phyloP scores from a whole-genome alignment of 2,797 vertebrate genomes.

The Threskiornis aethiopicus region DNA sequence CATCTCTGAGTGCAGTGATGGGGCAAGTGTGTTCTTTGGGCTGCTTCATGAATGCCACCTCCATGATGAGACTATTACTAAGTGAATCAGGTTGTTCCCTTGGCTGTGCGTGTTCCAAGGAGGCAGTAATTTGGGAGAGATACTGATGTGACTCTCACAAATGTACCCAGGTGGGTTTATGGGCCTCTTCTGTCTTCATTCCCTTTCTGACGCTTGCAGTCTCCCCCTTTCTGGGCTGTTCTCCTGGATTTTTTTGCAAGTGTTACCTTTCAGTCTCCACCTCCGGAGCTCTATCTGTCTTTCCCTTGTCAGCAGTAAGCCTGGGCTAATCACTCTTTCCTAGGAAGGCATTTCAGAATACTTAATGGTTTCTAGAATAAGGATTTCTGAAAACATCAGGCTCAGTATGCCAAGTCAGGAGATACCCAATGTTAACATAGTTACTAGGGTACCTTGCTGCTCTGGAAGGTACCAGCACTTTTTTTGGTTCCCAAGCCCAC shows the following conservation, averaged over 20 bases:
- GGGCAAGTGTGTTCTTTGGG: neutral
- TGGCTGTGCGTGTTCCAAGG: neutral
- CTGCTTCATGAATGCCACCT: neutral
- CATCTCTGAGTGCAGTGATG: neutral
- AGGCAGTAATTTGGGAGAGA: neutral
- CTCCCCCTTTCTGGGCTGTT: neutral
- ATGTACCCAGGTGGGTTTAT: neutral
- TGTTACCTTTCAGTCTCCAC: conserved; percentile 5
- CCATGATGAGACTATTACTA: neutral
- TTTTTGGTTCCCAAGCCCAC: neutral
- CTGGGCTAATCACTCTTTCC: conserved; percentile 32
- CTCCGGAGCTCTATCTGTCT: conserved; percentile 12
- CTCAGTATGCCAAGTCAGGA: neutral
- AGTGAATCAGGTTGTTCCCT: neutral
- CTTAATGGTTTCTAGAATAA: conserved; percentile 12
- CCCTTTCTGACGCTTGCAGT: neutral
- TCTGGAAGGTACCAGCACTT: neutral
- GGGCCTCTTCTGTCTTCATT: neutral
- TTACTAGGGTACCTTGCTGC: neutral
- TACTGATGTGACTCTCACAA: neutral
- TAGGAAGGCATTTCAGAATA: conserved; percentile 31
- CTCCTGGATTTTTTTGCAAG: neutral
- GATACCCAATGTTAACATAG: neutral
- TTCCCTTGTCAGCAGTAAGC: conserved; percentile 25
- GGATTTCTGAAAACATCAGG: conserved; percentile 21